These are phyloP conservation scores for Chondrilla cf. caribensis DNA, from an alignment of 37 sponge, comb jelly and placozoan genomes.

Conservation along the genomic window DNA sequence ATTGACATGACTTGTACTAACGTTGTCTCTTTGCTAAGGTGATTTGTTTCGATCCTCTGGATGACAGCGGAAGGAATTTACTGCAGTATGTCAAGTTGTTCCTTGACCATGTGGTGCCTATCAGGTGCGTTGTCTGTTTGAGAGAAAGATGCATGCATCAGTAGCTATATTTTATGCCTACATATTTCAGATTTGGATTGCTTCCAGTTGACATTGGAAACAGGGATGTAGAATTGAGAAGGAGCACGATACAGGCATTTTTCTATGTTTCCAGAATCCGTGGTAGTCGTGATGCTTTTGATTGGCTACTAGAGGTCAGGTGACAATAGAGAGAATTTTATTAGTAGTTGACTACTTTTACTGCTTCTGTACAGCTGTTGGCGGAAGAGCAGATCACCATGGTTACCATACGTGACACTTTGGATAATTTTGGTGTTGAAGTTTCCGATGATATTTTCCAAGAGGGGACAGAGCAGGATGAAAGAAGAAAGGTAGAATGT, in stretches of 20 bases:
- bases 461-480: slow-evolving; percentile 9
- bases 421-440: background rate
- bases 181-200: slow-evolving; percentile 50
- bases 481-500: background rate
- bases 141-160: background rate
- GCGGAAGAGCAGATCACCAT: background rate
- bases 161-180: background rate
- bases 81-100: slow-evolving; percentile 58
- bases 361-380: background rate
- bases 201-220: slow-evolving; percentile 43
- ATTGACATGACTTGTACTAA: too few relatives aligned
- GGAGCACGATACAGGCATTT: slow-evolving; percentile 44
- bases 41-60: slow-evolving; percentile 53
- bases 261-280: slow-evolving; percentile 11
- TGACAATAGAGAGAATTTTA: background rate
- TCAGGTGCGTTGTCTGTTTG: slow-evolving; percentile 33
- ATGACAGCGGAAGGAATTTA: slow-evolving; percentile 15
- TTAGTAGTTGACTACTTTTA: background rate
- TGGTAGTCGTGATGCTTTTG: slow-evolving; percentile 38
- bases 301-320: slow-evolving; percentile 53
- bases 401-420: background rate
- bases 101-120: slow-evolving; percentile 45
- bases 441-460: background rate
- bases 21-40: too few relatives aligned
- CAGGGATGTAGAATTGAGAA: slow-evolving; percentile 10